Conservation (phyloP, 1,140 invertebrate species). For the Drosophila virilis region DNA sequence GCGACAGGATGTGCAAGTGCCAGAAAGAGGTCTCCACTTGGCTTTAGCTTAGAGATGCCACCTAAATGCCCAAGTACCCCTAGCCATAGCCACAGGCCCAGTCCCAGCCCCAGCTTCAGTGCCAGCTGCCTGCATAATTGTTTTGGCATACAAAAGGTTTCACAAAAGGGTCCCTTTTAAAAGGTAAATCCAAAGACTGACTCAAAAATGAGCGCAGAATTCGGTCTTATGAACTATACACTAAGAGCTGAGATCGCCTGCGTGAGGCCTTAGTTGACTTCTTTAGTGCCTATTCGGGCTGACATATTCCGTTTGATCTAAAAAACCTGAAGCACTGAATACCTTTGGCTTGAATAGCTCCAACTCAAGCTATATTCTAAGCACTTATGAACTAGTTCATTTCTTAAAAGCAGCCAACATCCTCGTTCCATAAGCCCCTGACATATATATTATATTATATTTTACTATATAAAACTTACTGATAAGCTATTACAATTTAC, state of each 20-base stretch:
- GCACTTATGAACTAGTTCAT: too few relatives aligned
- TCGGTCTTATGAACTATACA: background rate
- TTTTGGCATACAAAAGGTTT: conserved; percentile 44
- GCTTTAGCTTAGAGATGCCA: conserved; percentile 53
- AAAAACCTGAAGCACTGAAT: too few relatives aligned
- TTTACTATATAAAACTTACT: too few relatives aligned
- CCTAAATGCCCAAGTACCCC: conserved; percentile 47
- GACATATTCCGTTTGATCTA: background rate
- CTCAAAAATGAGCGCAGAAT: conserved; percentile 3
- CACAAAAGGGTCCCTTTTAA: conserved; percentile 21
- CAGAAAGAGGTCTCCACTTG: conserved; percentile 65
- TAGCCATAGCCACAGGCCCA: conserved; percentile 5
- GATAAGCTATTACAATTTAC: too few relatives aligned
- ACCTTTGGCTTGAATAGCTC: too few relatives aligned
- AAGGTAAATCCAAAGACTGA: conserved; percentile 7
- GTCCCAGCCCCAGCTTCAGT: conserved; percentile 21
- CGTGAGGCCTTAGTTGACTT: too few relatives aligned
- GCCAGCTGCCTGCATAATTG: conserved; percentile 36
- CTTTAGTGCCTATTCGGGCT: too few relatives aligned
- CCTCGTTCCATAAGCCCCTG: too few relatives aligned
- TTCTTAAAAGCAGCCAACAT: too few relatives aligned
- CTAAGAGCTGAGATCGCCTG: background rate
- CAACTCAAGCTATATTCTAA: too few relatives aligned
- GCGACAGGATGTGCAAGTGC: conserved; percentile 77
- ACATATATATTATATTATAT: too few relatives aligned